These are phyloP conservation scores for Nomada fucata DNA, from an alignment of 2,888 invertebrate species.

Conservation along the genomic window DNA sequence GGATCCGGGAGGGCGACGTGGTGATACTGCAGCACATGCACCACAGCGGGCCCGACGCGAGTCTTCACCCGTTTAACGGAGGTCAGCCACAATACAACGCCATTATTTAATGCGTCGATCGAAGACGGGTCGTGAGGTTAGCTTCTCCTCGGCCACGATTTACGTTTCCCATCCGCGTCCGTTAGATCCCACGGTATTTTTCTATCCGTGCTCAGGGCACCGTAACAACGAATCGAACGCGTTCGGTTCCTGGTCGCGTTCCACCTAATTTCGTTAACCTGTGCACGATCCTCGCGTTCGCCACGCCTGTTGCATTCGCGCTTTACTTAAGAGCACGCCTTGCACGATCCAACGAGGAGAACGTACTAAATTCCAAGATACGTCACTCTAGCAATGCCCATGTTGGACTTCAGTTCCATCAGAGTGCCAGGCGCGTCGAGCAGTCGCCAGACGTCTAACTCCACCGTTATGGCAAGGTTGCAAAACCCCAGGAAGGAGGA, in stretches of 20 bases:
- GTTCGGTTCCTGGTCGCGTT: too few relatives aligned
- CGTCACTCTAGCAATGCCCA: slow-evolving; percentile 84
- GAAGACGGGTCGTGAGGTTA: slow-evolving; percentile 56
- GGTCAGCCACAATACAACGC: slow-evolving; percentile 67
- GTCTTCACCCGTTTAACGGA: slow-evolving; percentile 74
- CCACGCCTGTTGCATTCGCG: neutral
- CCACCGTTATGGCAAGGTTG: slow-evolving; percentile 68
- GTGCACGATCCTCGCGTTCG: neutral
- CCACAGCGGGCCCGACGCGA: slow-evolving; percentile 77
- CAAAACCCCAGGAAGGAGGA: slow-evolving; percentile 87
- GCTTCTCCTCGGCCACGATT: slow-evolving; percentile 55
- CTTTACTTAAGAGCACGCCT: neutral
- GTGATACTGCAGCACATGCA: slow-evolving; percentile 92
- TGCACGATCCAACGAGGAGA: slow-evolving; percentile 40
- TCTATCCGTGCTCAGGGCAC: too few relatives aligned
- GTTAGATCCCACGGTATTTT: neutral
- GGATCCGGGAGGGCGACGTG: slow-evolving; percentile 95
- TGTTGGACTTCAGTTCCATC: slow-evolving; percentile 94
- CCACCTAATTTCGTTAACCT: neutral
- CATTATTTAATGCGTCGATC: slow-evolving; percentile 54
- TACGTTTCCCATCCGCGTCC: slow-evolving; percentile 29
- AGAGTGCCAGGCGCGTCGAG: slow-evolving; percentile 88
- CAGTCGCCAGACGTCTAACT: slow-evolving; percentile 47
- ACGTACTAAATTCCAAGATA: slow-evolving; percentile 68
- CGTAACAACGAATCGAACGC: too few relatives aligned